Conservation (phyloP, 2,888 invertebrate genomes). For the Megaustenia siamemsis region DNA sequence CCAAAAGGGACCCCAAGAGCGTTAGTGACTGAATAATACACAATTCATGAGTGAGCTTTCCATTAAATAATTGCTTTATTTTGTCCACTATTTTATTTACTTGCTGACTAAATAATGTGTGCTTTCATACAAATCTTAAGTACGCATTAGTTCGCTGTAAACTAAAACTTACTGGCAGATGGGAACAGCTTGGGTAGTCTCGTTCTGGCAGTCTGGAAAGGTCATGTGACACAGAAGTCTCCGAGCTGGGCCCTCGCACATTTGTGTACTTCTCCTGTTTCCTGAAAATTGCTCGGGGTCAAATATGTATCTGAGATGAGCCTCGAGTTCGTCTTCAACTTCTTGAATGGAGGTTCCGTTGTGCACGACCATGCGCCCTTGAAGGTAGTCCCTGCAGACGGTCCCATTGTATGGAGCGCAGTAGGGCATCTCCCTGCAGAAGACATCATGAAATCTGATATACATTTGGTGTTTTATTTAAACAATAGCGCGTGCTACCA, state of each 20-base stretch:
- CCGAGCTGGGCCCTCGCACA: slow-evolving; percentile 91
- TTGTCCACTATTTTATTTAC: no score
- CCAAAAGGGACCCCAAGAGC: no score
- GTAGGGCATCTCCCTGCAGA: neutral
- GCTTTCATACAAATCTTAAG: no score
- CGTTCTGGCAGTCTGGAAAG: slow-evolving; percentile 90
- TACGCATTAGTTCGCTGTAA: no score
- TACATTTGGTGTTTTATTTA: neutral
- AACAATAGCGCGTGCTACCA: neutral
- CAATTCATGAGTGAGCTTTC: no score
- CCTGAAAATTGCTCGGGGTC: slow-evolving; percentile 62
- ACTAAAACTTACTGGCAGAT: slow-evolving; percentile 46
- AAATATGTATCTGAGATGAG: slow-evolving; percentile 57
- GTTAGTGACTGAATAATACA: no score
- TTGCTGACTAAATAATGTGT: no score
- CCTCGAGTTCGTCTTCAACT: neutral
- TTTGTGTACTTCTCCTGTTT: slow-evolving; percentile 57
- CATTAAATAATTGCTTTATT: no score
- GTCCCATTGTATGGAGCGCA: slow-evolving; percentile 71
- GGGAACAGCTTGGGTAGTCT: slow-evolving; percentile 18
- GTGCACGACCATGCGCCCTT: slow-evolving; percentile 56
- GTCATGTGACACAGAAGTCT: slow-evolving; percentile 94
- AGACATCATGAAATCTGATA: neutral
- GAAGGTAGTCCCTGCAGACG: slow-evolving; percentile 65
- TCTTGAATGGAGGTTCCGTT: slow-evolving; percentile 32